phyloP scores from a whole-genome alignment of 2,888 invertebrate genomes.

The Nebria salina region DNA sequence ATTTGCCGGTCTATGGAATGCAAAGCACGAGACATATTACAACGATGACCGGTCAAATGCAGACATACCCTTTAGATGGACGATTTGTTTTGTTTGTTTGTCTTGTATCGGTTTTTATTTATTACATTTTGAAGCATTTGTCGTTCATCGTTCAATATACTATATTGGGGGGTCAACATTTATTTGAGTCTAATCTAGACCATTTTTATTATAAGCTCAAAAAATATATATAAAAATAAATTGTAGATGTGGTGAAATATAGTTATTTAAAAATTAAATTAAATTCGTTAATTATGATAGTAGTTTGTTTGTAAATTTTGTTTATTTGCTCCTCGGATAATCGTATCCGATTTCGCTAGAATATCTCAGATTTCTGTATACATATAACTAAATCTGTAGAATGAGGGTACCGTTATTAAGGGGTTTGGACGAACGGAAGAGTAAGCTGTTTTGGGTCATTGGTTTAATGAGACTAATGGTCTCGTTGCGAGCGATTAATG shows the following conservation, averaged over 20 bases:
- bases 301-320: background rate
- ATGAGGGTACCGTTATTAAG: background rate
- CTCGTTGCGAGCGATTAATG: background rate
- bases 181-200: too few species aligned
- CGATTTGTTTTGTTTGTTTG: background rate
- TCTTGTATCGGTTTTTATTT: background rate
- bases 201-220: too few species aligned
- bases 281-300: too few species aligned
- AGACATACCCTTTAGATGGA: background rate
- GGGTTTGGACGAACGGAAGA: background rate
- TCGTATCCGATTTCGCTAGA: background rate
- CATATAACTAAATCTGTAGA: background rate
- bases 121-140: background rate
- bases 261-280: too few species aligned
- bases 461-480: background rate
- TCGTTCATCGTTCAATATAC: too few species aligned
- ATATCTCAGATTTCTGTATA: background rate
- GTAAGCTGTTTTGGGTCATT: background rate
- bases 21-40: conserved; percentile 37
- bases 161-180: too few species aligned
- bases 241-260: too few species aligned
- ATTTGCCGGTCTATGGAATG: conserved; percentile 22
- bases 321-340: background rate
- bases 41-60: conserved; percentile 1
- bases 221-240: too few species aligned